Evolutionary conservation across 1,140 invertebrate genomes (phyloP).

Genomic region (Drosophila aff.): DNA sequence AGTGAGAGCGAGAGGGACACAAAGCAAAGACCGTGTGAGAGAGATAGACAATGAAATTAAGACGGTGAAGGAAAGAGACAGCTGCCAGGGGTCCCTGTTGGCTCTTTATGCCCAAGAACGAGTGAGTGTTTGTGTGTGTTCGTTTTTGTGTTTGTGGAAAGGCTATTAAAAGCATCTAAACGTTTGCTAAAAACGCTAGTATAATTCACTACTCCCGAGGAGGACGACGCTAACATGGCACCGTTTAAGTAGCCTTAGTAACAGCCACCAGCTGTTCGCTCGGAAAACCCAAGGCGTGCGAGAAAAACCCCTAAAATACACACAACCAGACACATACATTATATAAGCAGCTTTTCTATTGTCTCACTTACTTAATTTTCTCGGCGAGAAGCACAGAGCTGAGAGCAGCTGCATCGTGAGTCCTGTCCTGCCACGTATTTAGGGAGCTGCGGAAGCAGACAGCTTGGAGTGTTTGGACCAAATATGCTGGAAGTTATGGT

Average conservation of each 20-base stretch:
- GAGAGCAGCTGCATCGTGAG: constrained; percentile 26
- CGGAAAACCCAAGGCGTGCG: constrained; percentile 15
- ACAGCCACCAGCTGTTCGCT: constrained; percentile 40
- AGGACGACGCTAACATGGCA: constrained; percentile 21
- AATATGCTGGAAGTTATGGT: neutral
- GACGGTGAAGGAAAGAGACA: constrained; percentile 30
- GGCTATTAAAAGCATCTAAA: constrained; percentile 81
- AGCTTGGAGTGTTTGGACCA: neutral
- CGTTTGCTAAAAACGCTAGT: constrained; percentile 75
- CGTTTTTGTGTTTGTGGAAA: constrained; percentile 24
- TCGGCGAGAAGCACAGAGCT: constrained; percentile 12
- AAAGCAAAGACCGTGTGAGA: constrained; percentile 20
- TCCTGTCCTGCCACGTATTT: constrained; percentile 19
- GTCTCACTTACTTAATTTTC: constrained; percentile 51
- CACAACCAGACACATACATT: constrained; percentile 25
- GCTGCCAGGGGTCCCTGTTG: constrained; percentile 46
- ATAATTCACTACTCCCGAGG: constrained; percentile 60
- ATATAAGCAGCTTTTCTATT: constrained; percentile 45
- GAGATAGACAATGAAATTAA: constrained; percentile 31
- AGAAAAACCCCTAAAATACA: constrained; percentile 17
- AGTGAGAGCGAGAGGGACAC: constrained; percentile 13
- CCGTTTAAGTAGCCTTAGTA: constrained; percentile 47
- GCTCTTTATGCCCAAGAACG: constrained; percentile 15
- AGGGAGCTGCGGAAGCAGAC: neutral
- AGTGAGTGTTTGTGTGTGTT: constrained; percentile 3